Evolutionary conservation across 64 coral and sea anemone genomes (phyloP).

Genomic region (Montipora efflorescens): DNA sequence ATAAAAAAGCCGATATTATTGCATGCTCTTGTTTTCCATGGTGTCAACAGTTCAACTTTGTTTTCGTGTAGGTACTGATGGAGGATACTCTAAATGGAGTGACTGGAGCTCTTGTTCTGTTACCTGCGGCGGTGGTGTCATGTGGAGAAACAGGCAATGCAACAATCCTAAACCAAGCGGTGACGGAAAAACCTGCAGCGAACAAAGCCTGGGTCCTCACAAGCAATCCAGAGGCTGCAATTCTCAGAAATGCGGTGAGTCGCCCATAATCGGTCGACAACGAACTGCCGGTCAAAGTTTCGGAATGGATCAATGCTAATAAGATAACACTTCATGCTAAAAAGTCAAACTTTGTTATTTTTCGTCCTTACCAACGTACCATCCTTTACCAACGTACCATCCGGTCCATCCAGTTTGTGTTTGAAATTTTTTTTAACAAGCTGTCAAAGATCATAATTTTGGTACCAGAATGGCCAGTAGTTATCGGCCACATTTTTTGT

Average conservation of each 20-base stretch:
- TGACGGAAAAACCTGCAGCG: background rate
- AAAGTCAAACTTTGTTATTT: background rate
- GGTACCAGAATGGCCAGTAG: too few species aligned
- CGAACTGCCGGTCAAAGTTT: too few species aligned
- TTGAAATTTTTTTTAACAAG: too few species aligned
- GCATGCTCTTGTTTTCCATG: too few species aligned
- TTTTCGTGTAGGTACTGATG: background rate
- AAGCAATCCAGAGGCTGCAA: background rate
- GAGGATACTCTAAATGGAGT: background rate
- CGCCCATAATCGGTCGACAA: too few species aligned
- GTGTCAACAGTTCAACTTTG: background rate
- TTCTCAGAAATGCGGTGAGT: background rate
- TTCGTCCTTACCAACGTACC: background rate
- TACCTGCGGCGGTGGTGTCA: background rate
- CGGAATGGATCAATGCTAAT: too few species aligned
- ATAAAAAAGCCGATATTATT: too few species aligned
- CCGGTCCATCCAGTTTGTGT: too few species aligned
- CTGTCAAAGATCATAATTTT: too few species aligned
- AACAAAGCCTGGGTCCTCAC: background rate
- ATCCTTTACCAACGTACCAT: too few species aligned
- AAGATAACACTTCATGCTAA: too few species aligned
- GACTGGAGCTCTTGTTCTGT: background rate
- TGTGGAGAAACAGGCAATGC: background rate
- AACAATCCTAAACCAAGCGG: conserved; percentile 2
- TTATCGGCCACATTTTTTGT: too few species aligned